These are phyloP conservation scores for Ostrea denselamellosa DNA, from an alignment of 1,140 invertebrate species.

Conservation along the genomic window DNA sequence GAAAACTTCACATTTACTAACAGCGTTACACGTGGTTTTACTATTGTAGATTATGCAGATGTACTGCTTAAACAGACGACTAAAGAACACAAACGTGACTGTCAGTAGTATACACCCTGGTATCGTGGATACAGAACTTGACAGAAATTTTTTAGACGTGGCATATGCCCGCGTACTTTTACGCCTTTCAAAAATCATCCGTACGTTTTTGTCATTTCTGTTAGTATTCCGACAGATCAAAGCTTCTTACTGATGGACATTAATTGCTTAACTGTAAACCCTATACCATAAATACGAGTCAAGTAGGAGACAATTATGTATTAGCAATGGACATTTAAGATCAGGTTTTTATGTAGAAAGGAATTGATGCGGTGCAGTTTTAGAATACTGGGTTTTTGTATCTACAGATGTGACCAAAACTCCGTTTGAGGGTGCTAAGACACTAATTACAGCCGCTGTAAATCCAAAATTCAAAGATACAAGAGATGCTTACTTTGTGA, in stretches of 20 bases:
- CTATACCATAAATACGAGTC: no score
- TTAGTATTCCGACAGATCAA: not conserved
- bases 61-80: conserved; percentile 51
- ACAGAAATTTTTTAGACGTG: conserved; percentile 52
- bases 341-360: no score
- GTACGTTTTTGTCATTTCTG: conserved; percentile 29
- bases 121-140: conserved; percentile 57
- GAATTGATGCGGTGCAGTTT: no score
- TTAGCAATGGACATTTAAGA: no score
- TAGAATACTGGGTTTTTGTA: not conserved
- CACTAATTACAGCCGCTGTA: conserved; percentile 59
- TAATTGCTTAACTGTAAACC: not conserved
- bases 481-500: conserved; percentile 55
- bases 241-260: not conserved
- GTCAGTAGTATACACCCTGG: conserved; percentile 58
- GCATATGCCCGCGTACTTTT: conserved; percentile 24
- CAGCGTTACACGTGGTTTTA: not conserved
- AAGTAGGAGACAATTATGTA: no score
- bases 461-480: conserved; percentile 59
- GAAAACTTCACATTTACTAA: no score
- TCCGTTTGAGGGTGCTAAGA: conserved; percentile 60
- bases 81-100: conserved; percentile 52
- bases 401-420: conserved; percentile 56
- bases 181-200: conserved; percentile 40
- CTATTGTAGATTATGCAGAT: conserved; percentile 62